Percentiles rank a stretch among this genome's conserved stretches.
Evolutionary conservation across 30 jellyfish, hydroid and myxozoan species (phyloP).

Genomic region (Pseudorhiza aurosa): DNA sequence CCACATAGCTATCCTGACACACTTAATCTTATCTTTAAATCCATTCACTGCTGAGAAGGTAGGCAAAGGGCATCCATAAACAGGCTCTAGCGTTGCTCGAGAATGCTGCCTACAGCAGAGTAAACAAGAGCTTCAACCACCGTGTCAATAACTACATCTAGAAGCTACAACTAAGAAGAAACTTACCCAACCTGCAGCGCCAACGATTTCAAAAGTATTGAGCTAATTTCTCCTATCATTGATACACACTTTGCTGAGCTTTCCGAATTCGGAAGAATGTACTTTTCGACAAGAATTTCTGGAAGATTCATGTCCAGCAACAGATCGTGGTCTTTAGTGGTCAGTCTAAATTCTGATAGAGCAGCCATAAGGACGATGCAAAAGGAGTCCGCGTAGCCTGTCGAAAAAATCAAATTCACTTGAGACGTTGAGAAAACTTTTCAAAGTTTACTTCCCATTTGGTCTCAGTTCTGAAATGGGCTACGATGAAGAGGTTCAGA

Average conservation of each 20-base stretch:
- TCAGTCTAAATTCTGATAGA: slow-evolving; percentile 3
- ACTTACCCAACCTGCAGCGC: slow-evolving; percentile 56
- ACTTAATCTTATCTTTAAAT: no score
- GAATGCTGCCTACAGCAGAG: no score
- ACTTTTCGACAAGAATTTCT: slow-evolving; percentile 14
- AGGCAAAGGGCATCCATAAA: no score
- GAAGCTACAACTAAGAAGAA: neutral
- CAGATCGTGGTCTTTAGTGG: neutral
- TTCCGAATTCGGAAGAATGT: slow-evolving; percentile 5
- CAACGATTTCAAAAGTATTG: slow-evolving; percentile 19
- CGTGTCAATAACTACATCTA: no score
- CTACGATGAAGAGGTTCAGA: no score
- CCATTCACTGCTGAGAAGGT: no score
- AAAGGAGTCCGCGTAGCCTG: slow-evolving; percentile 43
- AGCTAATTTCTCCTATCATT: slow-evolving; percentile 8
- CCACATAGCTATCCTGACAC: no score
- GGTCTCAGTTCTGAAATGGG: no score
- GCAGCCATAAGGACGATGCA: slow-evolving; percentile 21
- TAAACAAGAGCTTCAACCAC: no score
- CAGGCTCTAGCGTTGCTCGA: no score
- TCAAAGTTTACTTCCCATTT: no score
- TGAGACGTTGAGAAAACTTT: no score
- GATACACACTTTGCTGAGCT: neutral
- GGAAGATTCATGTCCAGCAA: slow-evolving; percentile 11
- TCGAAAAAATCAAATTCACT: neutral